A percentile compares a stretch with the other conserved stretches of the same genome.
phyloP scores from a whole-genome alignment of 2,113 vertebrate genomes.

The Phyllopteryx taeniolatus region DNA sequence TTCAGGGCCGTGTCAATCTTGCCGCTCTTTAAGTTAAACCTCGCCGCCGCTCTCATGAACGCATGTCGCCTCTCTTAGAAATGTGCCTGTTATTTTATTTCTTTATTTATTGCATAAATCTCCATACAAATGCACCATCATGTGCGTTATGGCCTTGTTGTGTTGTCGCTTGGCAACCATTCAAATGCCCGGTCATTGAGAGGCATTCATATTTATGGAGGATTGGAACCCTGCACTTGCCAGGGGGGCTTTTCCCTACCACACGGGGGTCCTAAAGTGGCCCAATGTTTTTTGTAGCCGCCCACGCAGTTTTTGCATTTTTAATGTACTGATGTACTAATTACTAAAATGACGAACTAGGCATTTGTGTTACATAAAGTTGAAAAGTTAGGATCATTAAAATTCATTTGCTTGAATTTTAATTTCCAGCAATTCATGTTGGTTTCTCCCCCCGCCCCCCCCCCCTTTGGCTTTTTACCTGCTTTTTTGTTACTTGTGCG shows the following conservation, averaged over 20 bases:
- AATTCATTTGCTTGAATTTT: background rate
- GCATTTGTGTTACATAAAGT: background rate
- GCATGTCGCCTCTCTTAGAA: conserved; percentile 11
- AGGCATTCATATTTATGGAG: conserved; percentile 70
- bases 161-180: conserved; percentile 63
- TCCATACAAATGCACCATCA: conserved; percentile 44
- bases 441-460: no score
- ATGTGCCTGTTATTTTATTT: conserved; percentile 32
- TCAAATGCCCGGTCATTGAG: conserved; percentile 55
- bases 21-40: background rate
- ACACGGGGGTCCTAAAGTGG: background rate
- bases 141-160: conserved; percentile 25
- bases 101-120: conserved; percentile 42
- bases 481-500: no score
- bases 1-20: conserved; percentile 24
- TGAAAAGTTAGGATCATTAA: background rate
- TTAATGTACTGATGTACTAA: background rate
- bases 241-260: conserved; percentile 18
- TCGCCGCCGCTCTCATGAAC: background rate
- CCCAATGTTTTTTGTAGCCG: background rate
- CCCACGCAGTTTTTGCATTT: background rate
- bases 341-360: background rate
- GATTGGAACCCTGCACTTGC: conserved; percentile 62
- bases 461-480: no score
- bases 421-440: background rate